phyloP scores from a whole-genome alignment of 1,140 invertebrate species.

The Drosophila kurseongensis region DNA sequence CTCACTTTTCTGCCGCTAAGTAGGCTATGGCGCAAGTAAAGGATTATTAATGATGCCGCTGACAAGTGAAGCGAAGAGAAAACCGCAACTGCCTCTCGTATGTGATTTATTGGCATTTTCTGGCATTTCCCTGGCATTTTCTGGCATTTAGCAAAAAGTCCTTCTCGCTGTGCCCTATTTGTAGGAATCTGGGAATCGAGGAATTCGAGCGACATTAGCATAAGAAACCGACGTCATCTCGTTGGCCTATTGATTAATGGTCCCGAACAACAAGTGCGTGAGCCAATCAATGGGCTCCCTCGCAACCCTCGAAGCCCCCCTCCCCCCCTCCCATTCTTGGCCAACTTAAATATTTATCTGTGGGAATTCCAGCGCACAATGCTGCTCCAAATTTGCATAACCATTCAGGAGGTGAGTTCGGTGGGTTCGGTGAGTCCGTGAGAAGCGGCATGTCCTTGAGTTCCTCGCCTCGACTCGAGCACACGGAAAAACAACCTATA shows the following conservation, averaged over 20 bases:
- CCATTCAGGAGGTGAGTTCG: conserved; percentile 20
- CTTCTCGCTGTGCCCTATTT: neutral
- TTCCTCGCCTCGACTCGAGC: neutral
- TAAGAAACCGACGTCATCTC: conserved; percentile 25
- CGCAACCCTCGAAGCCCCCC: too few relatives aligned
- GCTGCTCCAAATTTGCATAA: conserved; percentile 50
- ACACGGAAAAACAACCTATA: neutral
- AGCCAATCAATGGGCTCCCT: conserved; percentile 41
- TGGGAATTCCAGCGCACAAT: conserved; percentile 39
- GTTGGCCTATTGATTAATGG: conserved; percentile 68
- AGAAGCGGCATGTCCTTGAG: conserved; percentile 50
- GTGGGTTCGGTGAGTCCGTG: conserved; percentile 12
- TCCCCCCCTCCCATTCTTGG: too few relatives aligned
- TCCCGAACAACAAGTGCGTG: conserved; percentile 70
- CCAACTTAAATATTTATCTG: conserved; percentile 16
- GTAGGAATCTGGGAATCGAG: neutral
- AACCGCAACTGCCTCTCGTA: conserved; percentile 17
- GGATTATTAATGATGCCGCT: conserved; percentile 81
- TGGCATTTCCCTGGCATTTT: conserved; percentile 74
- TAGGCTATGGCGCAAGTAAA: conserved; percentile 69
- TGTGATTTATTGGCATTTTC: conserved; percentile 81
- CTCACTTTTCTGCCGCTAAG: conserved; percentile 40
- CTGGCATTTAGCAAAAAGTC: conserved; percentile 66
- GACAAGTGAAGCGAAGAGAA: conserved; percentile 72
- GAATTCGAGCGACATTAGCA: conserved; percentile 59